Evolutionary conservation across 2,797 vertebrate genomes (phyloP).

Genomic region (Peromyscus attwateri): DNA sequence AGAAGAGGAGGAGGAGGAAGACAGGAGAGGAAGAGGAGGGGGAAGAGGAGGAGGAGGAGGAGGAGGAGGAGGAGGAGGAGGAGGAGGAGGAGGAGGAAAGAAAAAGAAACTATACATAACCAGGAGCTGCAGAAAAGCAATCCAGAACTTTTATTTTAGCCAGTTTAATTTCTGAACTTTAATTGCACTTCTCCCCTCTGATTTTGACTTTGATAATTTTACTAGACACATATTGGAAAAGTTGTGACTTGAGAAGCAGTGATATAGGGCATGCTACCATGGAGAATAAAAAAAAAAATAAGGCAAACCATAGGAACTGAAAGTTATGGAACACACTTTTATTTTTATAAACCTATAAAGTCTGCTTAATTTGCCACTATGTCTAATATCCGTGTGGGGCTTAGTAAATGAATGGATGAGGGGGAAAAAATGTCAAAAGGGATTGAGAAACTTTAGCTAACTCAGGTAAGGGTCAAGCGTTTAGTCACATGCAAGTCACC

Average conservation of each 20-base stretch:
- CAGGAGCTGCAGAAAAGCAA: neutral
- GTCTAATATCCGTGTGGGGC: neutral
- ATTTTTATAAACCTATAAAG: neutral
- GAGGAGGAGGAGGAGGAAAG: too few relatives aligned
- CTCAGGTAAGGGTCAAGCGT: neutral
- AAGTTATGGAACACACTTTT: neutral
- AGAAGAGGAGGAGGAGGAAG: neutral
- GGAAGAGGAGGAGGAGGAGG: too few relatives aligned
- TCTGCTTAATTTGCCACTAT: neutral
- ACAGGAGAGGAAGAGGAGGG: rapidly evolving
- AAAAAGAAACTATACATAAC: neutral
- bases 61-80: neutral
- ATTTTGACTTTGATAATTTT: neutral
- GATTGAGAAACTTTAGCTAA: conserved; percentile 25
- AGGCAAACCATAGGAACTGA: neutral
- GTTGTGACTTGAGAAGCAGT: neutral
- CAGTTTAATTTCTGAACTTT: conserved; percentile 49
- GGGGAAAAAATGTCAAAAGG: conserved; percentile 25
- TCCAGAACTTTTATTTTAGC: neutral
- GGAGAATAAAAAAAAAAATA: neutral
- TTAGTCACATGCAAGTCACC: conserved; percentile 47
- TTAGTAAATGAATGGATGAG: neutral
- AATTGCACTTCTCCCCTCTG: neutral
- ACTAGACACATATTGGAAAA: neutral
- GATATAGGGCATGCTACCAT: neutral